phyloP scores from a whole-genome alignment of 92 coral and sea anemone species.

The Umimayanthus chanpuru region DNA sequence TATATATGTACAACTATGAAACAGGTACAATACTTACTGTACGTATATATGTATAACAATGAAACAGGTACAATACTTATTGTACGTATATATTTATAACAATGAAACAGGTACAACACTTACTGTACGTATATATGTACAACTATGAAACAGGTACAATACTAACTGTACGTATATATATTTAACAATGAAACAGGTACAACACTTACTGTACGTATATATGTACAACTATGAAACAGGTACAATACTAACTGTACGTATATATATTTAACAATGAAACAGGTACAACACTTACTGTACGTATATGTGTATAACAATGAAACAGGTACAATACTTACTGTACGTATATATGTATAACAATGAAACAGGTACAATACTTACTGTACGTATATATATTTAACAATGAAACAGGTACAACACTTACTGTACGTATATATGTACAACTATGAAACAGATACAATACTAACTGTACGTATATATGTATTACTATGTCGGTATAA shows the following conservation, averaged over 20 bases:
- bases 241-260: not conserved
- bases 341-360: too few species aligned
- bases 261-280: too few species aligned
- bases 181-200: conserved; percentile 48
- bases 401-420: conserved; percentile 33
- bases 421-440: too few species aligned
- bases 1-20: conserved; percentile 2
- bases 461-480: too few species aligned
- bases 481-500: too few species aligned
- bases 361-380: conserved; percentile 29
- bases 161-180: too few species aligned
- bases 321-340: conserved; percentile 14
- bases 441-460: conserved; percentile 41
- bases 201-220: too few species aligned
- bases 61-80: conserved; percentile 11
- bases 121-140: too few species aligned
- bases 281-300: not conserved
- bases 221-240: too few species aligned
- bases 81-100: too few species aligned
- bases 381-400: too few species aligned
- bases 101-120: conserved; percentile 31
- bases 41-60: not conserved
- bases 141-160: conserved; percentile 41
- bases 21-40: conserved; percentile 12
- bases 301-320: too few species aligned